phyloP scores from a whole-genome alignment of 2,797 vertebrate genomes.

The Anas capensis region DNA sequence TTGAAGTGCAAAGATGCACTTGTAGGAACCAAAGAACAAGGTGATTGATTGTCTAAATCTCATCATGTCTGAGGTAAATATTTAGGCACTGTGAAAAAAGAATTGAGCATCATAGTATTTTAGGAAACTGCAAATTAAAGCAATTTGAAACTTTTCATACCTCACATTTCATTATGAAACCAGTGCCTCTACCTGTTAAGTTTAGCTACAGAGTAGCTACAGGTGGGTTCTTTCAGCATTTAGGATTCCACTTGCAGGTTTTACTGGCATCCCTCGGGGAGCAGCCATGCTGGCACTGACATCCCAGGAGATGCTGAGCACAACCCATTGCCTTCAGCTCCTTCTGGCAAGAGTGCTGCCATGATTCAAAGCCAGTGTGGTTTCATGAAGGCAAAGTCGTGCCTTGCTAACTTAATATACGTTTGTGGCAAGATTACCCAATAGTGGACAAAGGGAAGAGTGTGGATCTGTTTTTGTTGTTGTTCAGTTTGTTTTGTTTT shows the following conservation, averaged over 20 bases:
- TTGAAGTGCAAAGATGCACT: background rate
- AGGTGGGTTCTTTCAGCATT: fast-evolving
- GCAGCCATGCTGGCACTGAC: background rate
- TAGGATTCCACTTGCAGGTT: background rate
- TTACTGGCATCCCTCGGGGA: background rate
- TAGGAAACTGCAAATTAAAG: background rate
- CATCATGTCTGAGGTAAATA: background rate
- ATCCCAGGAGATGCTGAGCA: background rate
- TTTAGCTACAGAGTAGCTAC: background rate
- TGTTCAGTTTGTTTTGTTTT: too few species aligned
- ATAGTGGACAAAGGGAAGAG: too few species aligned
- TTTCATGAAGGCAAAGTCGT: background rate
- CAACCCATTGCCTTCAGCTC: background rate
- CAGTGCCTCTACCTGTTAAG: background rate
- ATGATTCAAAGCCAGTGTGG: background rate
- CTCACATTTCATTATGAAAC: background rate
- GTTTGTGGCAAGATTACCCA: too few species aligned
- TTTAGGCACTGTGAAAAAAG: background rate
- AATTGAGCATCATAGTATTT: background rate
- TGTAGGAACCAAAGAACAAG: background rate
- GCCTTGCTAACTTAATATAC: too few species aligned
- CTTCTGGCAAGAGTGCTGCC: background rate
- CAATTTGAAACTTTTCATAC: background rate
- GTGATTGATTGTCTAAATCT: background rate
- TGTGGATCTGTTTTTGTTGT: too few species aligned